phyloP scores from a whole-genome alignment of 2,888 invertebrate species.

The Heliconius sara region DNA sequence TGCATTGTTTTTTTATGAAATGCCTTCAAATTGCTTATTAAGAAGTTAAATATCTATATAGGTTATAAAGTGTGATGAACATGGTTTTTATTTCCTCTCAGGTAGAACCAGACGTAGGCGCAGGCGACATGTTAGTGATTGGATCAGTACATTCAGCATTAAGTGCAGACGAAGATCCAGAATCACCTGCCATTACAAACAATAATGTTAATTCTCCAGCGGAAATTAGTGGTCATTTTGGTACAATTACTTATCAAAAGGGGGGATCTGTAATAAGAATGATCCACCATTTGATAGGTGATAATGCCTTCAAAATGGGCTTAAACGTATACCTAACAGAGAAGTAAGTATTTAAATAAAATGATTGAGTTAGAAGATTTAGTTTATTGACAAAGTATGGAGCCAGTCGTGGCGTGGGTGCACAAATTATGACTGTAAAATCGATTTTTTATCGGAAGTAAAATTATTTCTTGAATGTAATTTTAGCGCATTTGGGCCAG shows the following conservation, averaged over 20 bases:
- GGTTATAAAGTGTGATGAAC: neutral
- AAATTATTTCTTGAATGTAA: neutral
- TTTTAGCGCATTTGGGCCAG: conserved; percentile 69
- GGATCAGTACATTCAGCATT: conserved; percentile 87
- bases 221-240: conserved; percentile 87
- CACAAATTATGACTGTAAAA: too few relatives aligned
- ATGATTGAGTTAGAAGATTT: neutral
- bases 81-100: conserved; percentile 54
- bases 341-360: conserved; percentile 71
- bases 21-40: neutral
- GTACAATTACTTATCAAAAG: conserved; percentile 87
- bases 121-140: conserved; percentile 85
- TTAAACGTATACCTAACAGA: conserved; percentile 66
- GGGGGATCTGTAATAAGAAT: conserved; percentile 81
- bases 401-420: too few relatives aligned
- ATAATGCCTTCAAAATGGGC: conserved; percentile 63
- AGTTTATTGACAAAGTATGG: neutral
- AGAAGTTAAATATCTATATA: too few relatives aligned
- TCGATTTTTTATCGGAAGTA: too few relatives aligned
- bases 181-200: conserved; percentile 83
- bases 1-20: neutral
- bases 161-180: conserved; percentile 80
- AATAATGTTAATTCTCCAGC: conserved; percentile 83
- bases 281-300: conserved; percentile 76
- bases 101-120: conserved; percentile 85